Conservation (phyloP, 2,113 vertebrate species). For the Sphaerodactylus townsendi region DNA sequence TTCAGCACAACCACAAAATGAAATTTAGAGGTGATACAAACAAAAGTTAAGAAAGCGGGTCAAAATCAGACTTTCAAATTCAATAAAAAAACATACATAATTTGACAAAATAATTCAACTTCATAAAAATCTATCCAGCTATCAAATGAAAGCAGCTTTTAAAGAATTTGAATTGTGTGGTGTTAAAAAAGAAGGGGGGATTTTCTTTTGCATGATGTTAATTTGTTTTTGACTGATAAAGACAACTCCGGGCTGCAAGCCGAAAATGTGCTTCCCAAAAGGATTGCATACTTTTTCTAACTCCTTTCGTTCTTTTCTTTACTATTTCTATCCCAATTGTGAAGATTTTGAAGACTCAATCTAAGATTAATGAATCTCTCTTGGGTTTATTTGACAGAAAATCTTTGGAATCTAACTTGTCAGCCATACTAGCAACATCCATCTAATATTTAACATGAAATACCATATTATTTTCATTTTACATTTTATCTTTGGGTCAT, state of each 20-base stretch:
- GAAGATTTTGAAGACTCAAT: background rate
- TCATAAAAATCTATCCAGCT: background rate
- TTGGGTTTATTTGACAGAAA: constrained; percentile 34
- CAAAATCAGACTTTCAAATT: constrained; percentile 32
- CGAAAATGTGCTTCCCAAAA: constrained; percentile 3
- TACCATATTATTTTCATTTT: background rate
- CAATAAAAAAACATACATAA: background rate
- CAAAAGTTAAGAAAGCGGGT: background rate
- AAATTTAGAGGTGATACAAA: background rate
- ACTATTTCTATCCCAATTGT: background rate
- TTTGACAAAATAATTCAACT: constrained; percentile 22
- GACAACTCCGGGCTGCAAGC: background rate
- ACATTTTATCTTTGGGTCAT: background rate
- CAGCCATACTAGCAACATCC: background rate
- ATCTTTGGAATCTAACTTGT: constrained; percentile 12
- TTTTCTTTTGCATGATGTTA: constrained; percentile 21
- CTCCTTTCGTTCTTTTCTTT: no score
- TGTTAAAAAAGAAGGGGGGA: background rate
- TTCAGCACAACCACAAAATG: background rate
- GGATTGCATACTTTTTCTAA: background rate
- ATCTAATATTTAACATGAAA: background rate
- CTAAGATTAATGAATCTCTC: constrained; percentile 19
- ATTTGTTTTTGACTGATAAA: background rate
- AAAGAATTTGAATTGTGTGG: background rate
- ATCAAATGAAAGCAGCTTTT: background rate